phyloP scores from a whole-genome alignment of 2,113 vertebrate genomes.

The Burhinus oedicnemus region DNA sequence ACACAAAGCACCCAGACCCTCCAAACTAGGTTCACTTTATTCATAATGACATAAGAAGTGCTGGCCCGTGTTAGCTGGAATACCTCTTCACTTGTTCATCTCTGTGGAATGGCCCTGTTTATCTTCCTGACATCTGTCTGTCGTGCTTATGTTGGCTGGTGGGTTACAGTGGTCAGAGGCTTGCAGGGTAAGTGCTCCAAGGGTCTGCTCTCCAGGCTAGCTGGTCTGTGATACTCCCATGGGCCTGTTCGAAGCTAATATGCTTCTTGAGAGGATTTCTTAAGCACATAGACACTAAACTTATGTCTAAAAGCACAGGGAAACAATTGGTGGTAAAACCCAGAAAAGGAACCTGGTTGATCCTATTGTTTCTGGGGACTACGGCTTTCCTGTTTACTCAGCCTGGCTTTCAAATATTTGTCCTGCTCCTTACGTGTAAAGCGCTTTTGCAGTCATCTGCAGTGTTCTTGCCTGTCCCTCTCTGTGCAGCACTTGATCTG shows the following conservation, averaged over 20 bases:
- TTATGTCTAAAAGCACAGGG: background rate
- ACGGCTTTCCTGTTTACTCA: constrained; percentile 40
- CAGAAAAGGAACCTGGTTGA: constrained; percentile 27
- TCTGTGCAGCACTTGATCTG: background rate
- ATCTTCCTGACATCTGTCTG: background rate
- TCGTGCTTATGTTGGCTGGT: background rate
- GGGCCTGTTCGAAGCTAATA: background rate
- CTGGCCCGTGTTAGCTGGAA: background rate
- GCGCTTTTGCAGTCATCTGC: background rate
- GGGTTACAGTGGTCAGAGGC: background rate
- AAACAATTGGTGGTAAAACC: constrained; percentile 8
- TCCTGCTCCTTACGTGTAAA: background rate
- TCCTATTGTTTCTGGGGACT: constrained; percentile 34
- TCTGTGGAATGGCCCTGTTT: rapidly evolving
- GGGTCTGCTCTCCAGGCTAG: background rate
- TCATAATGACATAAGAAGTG: background rate
- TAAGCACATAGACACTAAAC: background rate
- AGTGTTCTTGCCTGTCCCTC: background rate
- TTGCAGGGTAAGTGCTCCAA: background rate
- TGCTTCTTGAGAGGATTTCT: background rate
- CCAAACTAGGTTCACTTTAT: background rate
- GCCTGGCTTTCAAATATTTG: constrained; percentile 17
- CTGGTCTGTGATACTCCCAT: background rate
- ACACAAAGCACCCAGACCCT: background rate
- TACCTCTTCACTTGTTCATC: background rate